These are phyloP conservation scores for Lissocephala sabroskyi DNA, from an alignment of 2,888 invertebrate genomes.

Conservation along the genomic window DNA sequence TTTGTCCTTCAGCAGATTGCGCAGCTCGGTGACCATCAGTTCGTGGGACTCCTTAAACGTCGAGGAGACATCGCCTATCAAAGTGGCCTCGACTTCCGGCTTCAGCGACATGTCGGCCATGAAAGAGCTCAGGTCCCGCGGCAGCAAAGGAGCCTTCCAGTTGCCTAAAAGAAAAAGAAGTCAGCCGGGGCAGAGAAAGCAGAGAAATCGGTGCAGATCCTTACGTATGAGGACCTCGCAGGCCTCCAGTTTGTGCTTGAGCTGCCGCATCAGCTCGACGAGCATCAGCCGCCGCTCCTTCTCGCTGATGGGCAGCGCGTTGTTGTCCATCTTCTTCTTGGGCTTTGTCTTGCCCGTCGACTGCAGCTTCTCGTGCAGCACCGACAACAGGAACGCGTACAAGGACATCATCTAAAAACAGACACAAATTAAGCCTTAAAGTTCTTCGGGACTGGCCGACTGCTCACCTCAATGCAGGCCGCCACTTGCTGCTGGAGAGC, in stretches of 20 bases:
- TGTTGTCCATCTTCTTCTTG: slow-evolving; percentile 39
- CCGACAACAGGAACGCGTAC: slow-evolving; percentile 69
- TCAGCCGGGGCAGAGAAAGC: background rate
- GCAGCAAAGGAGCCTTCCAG: slow-evolving; percentile 68
- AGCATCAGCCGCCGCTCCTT: slow-evolving; percentile 68
- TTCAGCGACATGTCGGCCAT: slow-evolving; percentile 72
- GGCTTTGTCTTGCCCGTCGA: slow-evolving; percentile 59
- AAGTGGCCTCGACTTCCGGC: slow-evolving; percentile 68
- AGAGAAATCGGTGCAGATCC: slow-evolving; percentile 10
- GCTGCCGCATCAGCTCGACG: slow-evolving; percentile 68
- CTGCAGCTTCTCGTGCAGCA: slow-evolving; percentile 69
- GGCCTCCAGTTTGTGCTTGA: slow-evolving; percentile 67
- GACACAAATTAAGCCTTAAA: background rate
- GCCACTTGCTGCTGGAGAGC: slow-evolving; percentile 75
- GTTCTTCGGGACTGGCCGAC: background rate
- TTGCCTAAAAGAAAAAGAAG: slow-evolving; percentile 40
- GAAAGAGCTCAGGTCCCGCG: slow-evolving; percentile 66
- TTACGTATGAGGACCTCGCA: slow-evolving; percentile 68
- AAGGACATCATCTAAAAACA: slow-evolving; percentile 67
- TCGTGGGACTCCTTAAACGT: slow-evolving; percentile 70
- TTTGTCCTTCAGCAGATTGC: slow-evolving; percentile 71
- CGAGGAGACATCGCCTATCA: slow-evolving; percentile 67
- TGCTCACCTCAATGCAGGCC: slow-evolving; percentile 77
- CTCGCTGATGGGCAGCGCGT: slow-evolving; percentile 58
- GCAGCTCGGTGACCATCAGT: slow-evolving; percentile 67